Conservation (phyloP, 2,113 vertebrate genomes). For the Dasypus novemcinctus region DNA sequence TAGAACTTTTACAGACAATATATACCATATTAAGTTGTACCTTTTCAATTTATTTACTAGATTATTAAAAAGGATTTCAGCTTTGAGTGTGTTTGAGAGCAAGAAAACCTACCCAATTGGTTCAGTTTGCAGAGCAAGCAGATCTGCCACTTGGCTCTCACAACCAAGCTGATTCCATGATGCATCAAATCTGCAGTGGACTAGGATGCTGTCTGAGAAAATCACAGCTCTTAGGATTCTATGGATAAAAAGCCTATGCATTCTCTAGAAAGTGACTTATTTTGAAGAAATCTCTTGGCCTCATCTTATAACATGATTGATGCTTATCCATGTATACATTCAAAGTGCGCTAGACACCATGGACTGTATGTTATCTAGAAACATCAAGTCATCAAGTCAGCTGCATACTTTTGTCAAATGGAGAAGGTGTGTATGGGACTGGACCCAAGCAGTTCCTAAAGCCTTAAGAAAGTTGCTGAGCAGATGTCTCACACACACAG, state of each 20-base stretch:
- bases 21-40: background rate
- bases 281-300: background rate
- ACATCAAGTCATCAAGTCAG: background rate
- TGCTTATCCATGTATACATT: background rate
- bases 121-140: background rate
- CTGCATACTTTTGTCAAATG: background rate
- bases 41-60: background rate
- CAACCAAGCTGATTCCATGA: background rate
- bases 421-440: background rate
- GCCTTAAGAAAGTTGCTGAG: background rate
- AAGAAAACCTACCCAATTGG: background rate
- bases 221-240: background rate
- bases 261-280: background rate
- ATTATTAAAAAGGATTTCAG: background rate
- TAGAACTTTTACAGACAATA: background rate
- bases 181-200: background rate
- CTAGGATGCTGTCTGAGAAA: background rate
- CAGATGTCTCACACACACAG: slow-evolving; percentile 36
- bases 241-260: background rate
- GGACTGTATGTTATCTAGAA: background rate
- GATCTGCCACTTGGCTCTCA: background rate
- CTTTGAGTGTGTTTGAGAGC: background rate
- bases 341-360: background rate
- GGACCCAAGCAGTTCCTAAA: background rate
- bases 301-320: background rate